Conservation (phyloP, 2,113 vertebrate genomes). For the Plecotus auritus region DNA sequence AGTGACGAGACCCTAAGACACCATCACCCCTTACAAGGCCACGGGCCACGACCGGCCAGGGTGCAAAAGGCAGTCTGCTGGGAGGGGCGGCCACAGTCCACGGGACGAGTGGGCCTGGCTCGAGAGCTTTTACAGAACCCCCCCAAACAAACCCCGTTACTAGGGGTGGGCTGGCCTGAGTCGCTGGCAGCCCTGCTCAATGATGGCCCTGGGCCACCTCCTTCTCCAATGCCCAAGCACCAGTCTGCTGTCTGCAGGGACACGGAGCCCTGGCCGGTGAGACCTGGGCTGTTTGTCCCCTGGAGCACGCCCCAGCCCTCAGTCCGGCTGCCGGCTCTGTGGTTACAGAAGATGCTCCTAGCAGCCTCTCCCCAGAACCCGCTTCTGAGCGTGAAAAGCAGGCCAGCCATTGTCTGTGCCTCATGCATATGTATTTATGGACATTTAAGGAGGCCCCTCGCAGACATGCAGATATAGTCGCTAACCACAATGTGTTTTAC, state of each 20-base stretch:
- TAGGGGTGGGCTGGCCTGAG: rapidly evolving
- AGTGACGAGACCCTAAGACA: not conserved
- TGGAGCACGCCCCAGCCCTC: rapidly evolving
- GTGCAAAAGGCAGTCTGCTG: rapidly evolving
- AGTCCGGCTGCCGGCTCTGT: rapidly evolving
- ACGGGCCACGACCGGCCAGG: rapidly evolving
- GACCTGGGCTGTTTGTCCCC: not conserved
- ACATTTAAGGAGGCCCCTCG: not conserved
- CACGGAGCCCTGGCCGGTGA: not conserved
- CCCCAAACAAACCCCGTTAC: rapidly evolving
- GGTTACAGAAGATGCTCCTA: rapidly evolving
- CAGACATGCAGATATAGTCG: not conserved
- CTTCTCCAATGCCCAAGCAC: not conserved
- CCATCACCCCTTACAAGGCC: not conserved
- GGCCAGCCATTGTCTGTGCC: not conserved
- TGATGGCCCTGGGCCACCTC: not conserved
- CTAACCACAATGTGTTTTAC: constrained; percentile 34
- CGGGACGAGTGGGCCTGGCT: not conserved
- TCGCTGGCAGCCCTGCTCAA: not conserved
- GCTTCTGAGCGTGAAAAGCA: not conserved
- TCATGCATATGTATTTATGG: constrained; percentile 31
- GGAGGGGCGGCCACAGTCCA: rapidly evolving
- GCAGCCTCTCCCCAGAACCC: not conserved
- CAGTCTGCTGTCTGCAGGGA: not conserved
- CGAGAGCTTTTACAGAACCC: not conserved